These are phyloP conservation scores for Drosophila mimetica DNA, from an alignment of 2,888 invertebrate species.

Conservation along the genomic window DNA sequence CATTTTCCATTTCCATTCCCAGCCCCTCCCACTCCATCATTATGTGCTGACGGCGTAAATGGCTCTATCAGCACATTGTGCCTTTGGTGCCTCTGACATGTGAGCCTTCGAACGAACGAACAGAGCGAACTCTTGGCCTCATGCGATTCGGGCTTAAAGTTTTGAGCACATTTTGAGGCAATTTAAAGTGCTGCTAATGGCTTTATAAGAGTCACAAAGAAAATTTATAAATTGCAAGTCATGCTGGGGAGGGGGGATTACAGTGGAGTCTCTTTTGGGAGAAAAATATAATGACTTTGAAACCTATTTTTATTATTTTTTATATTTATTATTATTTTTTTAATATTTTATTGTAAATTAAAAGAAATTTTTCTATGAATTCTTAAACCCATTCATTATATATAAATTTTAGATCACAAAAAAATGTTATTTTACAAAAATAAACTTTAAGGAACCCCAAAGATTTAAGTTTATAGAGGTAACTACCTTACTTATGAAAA, in stretches of 20 bases:
- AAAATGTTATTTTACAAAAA: too few relatives aligned
- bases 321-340: too few relatives aligned
- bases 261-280: slow-evolving; percentile 1
- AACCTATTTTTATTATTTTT: too few relatives aligned
- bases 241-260: slow-evolving; percentile 31
- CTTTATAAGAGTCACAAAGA: slow-evolving; percentile 52
- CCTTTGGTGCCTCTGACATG: slow-evolving; percentile 64
- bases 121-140: slow-evolving; percentile 7
- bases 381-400: too few relatives aligned
- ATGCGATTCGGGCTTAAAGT: slow-evolving; percentile 59
- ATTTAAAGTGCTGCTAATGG: slow-evolving; percentile 74
- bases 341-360: too few relatives aligned
- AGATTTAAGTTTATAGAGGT: too few relatives aligned
- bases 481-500: too few relatives aligned
- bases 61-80: slow-evolving; percentile 76
- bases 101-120: slow-evolving; percentile 36
- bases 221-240: slow-evolving; percentile 53
- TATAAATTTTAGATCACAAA: too few relatives aligned
- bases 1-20: slow-evolving; percentile 4
- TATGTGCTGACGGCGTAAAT: slow-evolving; percentile 79
- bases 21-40: slow-evolving; percentile 60
- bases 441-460: too few relatives aligned
- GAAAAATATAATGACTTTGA: too few relatives aligned
- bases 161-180: slow-evolving; percentile 38
- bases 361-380: too few relatives aligned